Evolutionary conservation across 1,140 invertebrate species (phyloP).

Genomic region (Dendrolimus kikuchii): DNA sequence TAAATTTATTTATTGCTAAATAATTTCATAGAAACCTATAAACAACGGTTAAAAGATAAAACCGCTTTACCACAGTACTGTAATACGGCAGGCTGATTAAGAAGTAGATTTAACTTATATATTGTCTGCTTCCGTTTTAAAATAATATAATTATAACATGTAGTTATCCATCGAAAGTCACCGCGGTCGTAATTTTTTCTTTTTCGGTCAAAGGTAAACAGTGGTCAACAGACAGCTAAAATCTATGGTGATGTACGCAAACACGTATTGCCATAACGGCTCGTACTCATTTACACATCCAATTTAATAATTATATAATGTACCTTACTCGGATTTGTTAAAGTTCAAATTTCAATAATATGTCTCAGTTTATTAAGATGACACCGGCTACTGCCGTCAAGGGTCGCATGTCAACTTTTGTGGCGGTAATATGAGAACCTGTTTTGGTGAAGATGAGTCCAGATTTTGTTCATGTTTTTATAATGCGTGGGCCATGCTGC

Average conservation of each 20-base stretch:
- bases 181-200: neutral
- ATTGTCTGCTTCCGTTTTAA: too few relatives aligned
- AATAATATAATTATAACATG: too few relatives aligned
- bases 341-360: conserved; percentile 16
- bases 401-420: conserved; percentile 45
- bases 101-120: too few relatives aligned
- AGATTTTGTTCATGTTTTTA: neutral
- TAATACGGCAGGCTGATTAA: too few relatives aligned
- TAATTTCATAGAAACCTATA: too few relatives aligned
- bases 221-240: conserved; percentile 29
- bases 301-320: conserved; percentile 15
- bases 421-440: conserved; percentile 40
- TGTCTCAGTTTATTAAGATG: conserved; percentile 15
- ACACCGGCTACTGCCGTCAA: conserved; percentile 24
- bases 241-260: conserved; percentile 35
- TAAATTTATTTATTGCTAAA: too few relatives aligned
- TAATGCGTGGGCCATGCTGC: neutral
- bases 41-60: too few relatives aligned
- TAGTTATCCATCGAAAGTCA: neutral
- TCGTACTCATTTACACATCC: conserved; percentile 41
- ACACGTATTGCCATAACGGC: conserved; percentile 44
- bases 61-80: too few relatives aligned
- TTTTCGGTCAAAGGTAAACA: conserved; percentile 18
- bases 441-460: conserved; percentile 14
- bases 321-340: conserved; percentile 13